phyloP scores from a whole-genome alignment of 2,888 invertebrate genomes.

The Nymphalis polychloros region DNA sequence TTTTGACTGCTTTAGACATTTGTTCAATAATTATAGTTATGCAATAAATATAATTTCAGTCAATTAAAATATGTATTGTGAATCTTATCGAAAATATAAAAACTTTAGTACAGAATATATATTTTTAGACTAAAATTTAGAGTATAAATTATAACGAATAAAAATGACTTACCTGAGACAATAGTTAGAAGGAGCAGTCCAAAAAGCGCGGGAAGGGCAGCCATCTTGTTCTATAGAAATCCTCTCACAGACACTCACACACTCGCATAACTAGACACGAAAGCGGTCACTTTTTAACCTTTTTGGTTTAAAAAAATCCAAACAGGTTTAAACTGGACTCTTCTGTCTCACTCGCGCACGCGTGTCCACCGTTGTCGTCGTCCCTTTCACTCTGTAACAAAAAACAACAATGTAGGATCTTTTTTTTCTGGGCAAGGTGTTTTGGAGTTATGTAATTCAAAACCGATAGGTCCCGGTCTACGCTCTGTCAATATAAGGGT shows the following conservation, averaged over 20 bases:
- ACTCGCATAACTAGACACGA: slow-evolving; percentile 67
- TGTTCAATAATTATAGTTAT: too few species aligned
- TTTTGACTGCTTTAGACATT: too few species aligned
- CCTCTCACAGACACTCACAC: slow-evolving; percentile 58
- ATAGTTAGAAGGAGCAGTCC: slow-evolving; percentile 63
- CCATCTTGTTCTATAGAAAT: slow-evolving; percentile 63
- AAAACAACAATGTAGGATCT: slow-evolving; percentile 52
- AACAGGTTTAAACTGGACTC: slow-evolving; percentile 64
- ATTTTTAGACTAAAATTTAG: too few species aligned
- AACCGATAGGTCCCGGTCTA: slow-evolving; percentile 24
- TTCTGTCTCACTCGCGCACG: slow-evolving; percentile 51
- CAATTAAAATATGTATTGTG: too few species aligned
- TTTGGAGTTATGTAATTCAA: slow-evolving; percentile 51
- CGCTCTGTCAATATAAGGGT: slow-evolving; percentile 4
- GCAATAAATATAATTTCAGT: too few species aligned
- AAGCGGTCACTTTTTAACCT: slow-evolving; percentile 54
- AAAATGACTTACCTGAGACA: slow-evolving; percentile 63
- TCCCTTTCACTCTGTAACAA: slow-evolving; percentile 72
- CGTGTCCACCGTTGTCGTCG: slow-evolving; percentile 28
- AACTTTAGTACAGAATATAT: too few species aligned
- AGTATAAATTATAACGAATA: neutral
- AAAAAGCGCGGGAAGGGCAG: slow-evolving; percentile 71
- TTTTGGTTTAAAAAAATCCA: slow-evolving; percentile 46
- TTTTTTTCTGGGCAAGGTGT: slow-evolving; percentile 53
- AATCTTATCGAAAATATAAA: too few species aligned